Percentiles rank a stretch among this genome's conserved stretches.
These are phyloP conservation scores for Plumapathes pennacea DNA, from an alignment of 92 coral and sea anemone species.

Conservation along the genomic window DNA sequence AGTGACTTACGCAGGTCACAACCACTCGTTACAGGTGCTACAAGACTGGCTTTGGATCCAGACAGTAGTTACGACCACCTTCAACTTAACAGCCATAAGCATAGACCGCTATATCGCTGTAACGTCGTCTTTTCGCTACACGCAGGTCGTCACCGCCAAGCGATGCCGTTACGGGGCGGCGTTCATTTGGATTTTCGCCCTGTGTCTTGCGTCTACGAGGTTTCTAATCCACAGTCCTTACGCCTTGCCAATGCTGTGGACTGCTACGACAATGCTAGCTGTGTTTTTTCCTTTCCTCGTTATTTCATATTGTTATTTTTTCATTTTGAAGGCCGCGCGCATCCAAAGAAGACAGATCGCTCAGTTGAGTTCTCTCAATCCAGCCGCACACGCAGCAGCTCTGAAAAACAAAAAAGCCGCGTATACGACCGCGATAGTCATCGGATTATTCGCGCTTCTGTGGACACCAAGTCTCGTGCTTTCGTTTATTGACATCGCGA, in stretches of 20 bases:
- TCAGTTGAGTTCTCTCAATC: neutral
- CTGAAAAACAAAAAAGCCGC: slow-evolving; percentile 20
- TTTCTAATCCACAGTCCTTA: neutral
- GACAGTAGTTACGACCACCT: slow-evolving; percentile 1
- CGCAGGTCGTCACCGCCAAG: slow-evolving; percentile 2
- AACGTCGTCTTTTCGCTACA: slow-evolving; percentile 3
- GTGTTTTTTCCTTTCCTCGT: slow-evolving; percentile 37
- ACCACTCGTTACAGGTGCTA: neutral
- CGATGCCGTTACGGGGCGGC: neutral
- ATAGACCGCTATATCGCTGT: slow-evolving; percentile 18
- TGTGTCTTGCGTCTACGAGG: slow-evolving; percentile 1
- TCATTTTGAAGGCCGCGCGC: slow-evolving; percentile 57
- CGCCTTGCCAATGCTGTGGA: slow-evolving; percentile 20
- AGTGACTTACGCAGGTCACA: neutral
- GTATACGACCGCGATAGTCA: slow-evolving; percentile 1
- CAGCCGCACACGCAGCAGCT: neutral
- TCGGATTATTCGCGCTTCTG: slow-evolving; percentile 6
- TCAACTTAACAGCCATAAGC: slow-evolving; percentile 1
- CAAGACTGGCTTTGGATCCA: slow-evolving; percentile 14
- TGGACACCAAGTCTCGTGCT: slow-evolving; percentile 6
- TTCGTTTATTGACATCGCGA: slow-evolving; percentile 3
- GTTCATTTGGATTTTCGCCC: slow-evolving; percentile 6
- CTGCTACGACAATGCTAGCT: slow-evolving; percentile 4
- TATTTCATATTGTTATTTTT: slow-evolving; percentile 50
- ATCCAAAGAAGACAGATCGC: slow-evolving; percentile 16